Evolutionary conservation across 2,113 vertebrate species (phyloP).

Genomic region (Forbesichthys papilliferus): DNA sequence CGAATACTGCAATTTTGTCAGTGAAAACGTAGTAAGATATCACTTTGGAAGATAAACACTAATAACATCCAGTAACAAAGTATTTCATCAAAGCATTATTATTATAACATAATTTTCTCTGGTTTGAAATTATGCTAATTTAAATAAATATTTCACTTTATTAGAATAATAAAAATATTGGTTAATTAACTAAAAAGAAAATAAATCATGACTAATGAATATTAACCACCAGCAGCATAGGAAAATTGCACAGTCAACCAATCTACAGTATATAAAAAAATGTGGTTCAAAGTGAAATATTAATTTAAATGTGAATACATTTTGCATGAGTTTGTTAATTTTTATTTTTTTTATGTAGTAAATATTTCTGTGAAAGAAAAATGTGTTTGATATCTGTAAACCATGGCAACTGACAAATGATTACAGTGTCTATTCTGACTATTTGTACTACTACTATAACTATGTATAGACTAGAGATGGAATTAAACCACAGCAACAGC

Average conservation of each 20-base stretch:
- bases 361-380: slow-evolving; percentile 26
- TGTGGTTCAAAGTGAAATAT: slow-evolving; percentile 10
- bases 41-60: neutral
- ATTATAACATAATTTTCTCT: neutral
- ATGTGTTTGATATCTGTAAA: neutral
- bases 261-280: no score
- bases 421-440: no score
- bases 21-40: slow-evolving; percentile 1
- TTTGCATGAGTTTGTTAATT: slow-evolving; percentile 30
- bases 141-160: neutral
- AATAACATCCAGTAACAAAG: slow-evolving; percentile 1
- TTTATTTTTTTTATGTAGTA: slow-evolving; percentile 14
- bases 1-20: neutral
- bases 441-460: no score
- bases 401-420: no score
- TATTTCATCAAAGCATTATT: slow-evolving; percentile 1
- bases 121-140: neutral
- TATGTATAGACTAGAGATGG: no score
- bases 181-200: neutral
- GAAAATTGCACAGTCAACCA: no score
- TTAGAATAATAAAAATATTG: slow-evolving; percentile 1
- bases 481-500: no score
- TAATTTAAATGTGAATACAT: slow-evolving; percentile 9
- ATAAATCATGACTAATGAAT: neutral
- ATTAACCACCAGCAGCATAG: no score